Conservation (phyloP, 2,113 vertebrate species). For the Charina bottae region DNA sequence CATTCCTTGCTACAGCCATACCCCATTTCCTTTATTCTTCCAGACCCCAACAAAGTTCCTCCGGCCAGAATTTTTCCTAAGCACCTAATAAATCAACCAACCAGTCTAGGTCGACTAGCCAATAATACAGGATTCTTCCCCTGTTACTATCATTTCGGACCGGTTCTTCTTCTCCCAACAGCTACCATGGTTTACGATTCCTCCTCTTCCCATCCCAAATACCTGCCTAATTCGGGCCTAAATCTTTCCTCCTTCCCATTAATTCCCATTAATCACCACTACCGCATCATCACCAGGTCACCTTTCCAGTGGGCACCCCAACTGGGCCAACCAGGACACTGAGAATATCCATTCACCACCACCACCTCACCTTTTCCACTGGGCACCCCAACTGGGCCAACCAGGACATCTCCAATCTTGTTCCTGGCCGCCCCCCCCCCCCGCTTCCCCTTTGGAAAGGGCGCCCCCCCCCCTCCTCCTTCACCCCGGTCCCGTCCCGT, state of each 20-base stretch:
- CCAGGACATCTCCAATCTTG: not conserved
- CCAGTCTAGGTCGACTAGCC: too few species aligned
- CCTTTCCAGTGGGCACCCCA: not conserved
- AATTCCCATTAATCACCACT: too few species aligned
- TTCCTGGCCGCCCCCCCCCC: not conserved
- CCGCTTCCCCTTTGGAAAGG: not conserved
- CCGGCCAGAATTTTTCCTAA: not conserved
- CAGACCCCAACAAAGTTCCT: not conserved
- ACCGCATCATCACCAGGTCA: not conserved
- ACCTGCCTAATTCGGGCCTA: too few species aligned
- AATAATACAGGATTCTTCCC: too few species aligned
- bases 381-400: not conserved
- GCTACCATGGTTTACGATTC: too few species aligned
- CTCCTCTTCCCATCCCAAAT: too few species aligned
- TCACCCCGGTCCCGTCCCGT: fast-evolving
- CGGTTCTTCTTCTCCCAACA: too few species aligned
- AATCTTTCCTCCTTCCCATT: too few species aligned
- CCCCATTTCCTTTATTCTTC: not conserved
- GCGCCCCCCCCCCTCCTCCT: fast-evolving
- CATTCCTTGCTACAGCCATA: not conserved
- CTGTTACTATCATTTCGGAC: too few species aligned
- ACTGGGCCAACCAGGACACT: not conserved
- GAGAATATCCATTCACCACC: not conserved
- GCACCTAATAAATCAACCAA: not conserved
- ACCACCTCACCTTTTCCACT: not conserved